Conservation (phyloP, 1,140 invertebrate species). For the Protaetia brevitarsis region DNA sequence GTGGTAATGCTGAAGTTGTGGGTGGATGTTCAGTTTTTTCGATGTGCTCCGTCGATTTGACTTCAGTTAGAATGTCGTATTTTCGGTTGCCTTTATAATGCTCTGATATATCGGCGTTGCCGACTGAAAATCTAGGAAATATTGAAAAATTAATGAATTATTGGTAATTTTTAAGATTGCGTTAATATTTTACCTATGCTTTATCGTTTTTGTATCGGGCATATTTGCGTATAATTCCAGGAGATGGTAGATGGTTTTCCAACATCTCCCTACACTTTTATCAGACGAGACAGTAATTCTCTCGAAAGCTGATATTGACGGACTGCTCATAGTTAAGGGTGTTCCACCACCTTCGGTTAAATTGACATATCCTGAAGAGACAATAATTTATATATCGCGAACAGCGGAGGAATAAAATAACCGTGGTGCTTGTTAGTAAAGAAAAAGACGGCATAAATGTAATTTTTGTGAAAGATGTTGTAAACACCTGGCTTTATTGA, state of each 20-base stretch:
- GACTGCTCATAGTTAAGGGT: constrained; percentile 63
- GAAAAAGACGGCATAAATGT: too few relatives aligned
- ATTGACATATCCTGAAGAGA: constrained; percentile 49
- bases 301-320: constrained; percentile 58
- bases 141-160: constrained; percentile 16
- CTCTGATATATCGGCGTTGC: constrained; percentile 51
- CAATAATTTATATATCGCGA: background rate
- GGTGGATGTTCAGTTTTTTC: constrained; percentile 45
- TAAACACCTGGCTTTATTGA: too few relatives aligned
- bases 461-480: too few relatives aligned
- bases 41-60: constrained; percentile 50
- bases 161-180: background rate
- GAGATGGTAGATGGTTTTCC: constrained; percentile 91
- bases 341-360: constrained; percentile 67
- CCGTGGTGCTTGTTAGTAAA: too few relatives aligned
- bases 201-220: constrained; percentile 90
- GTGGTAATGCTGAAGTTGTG: constrained; percentile 30
- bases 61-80: constrained; percentile 51
- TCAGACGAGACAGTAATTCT: constrained; percentile 54
- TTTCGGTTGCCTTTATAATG: constrained; percentile 55
- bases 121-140: constrained; percentile 49
- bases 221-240: constrained; percentile 90
- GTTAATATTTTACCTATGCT: constrained; percentile 36
- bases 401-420: too few relatives aligned
- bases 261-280: constrained; percentile 68